Base-by-base conservation (phyloP, 2,888 invertebrate species). In the Pogonocherus hispidulus region DNA sequence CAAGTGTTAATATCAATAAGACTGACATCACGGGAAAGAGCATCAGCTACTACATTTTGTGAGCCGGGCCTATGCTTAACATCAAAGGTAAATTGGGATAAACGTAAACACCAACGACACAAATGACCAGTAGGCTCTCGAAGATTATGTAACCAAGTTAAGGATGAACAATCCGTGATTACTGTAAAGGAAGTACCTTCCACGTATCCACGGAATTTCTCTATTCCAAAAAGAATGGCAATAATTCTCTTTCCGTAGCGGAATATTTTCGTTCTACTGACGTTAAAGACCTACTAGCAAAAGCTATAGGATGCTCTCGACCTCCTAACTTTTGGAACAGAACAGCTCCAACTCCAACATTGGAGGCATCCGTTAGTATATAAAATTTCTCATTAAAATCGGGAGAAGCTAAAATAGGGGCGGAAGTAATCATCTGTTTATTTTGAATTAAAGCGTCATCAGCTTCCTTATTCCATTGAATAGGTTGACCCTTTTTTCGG, bases 201-300 rank as follows among this genome's bases (percentile, higher is more conserved):
- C 8, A 79, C 52, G 69, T 78, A 80, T 11, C 70, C 65, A n/a
- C 76, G 57, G 66, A n/a, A n/a, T n/a, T n/a, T n/a, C n/a, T n/a
- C n/a, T n/a, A n/a, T n/a, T n/a, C n/a, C n/a, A n/a, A n/a, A n/a
- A n/a, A n/a, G n/a, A n/a, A n/a, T n/a, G n/a, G n/a, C n/a, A n/a
- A n/a, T n/a, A n/a, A n/a, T n/a, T 79, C 76, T 44, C 68, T 41
- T 55, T 78, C 78, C 1, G 74, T 76, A 0, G 72, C 65, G 3
- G 66, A 52, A 56, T 73, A 71, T 44, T 76, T 76, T 1, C 71
- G 56, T 46, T 78, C 73, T 0, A 62, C 52, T 18, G 55, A 49
- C 41, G 55, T 71, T 35, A 73, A 56, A n/a, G 68, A 55, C 11
- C 71, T 44, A 54, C 64, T 65, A 5, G 67, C 68, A 55, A 60